A percentile compares a stretch with the other conserved stretches of the same genome.
Evolutionary conservation across 2,888 invertebrate species (phyloP).

Genomic region (Hirtodrosophila trivittata): DNA sequence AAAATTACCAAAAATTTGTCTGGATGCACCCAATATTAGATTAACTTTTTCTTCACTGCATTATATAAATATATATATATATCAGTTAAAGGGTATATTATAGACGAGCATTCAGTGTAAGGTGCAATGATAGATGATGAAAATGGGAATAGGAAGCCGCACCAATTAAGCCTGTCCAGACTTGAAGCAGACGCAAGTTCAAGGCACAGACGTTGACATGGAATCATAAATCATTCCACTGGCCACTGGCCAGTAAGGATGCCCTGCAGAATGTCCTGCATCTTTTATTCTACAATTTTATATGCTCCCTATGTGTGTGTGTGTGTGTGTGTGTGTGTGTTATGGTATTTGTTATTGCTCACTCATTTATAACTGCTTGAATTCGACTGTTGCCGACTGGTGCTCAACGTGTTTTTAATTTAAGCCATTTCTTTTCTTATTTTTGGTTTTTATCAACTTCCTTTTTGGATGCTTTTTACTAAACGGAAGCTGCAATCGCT

Average conservation of each 20-base stretch:
- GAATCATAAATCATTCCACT: conserved; percentile 61
- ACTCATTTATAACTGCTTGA: conserved; percentile 60
- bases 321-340: not conserved
- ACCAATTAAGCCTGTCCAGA: conserved; percentile 69
- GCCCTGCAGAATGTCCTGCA: conserved; percentile 16
- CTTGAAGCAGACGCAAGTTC: conserved; percentile 55
- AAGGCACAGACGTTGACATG: conserved; percentile 57
- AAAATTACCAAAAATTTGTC: no score
- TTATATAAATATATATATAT: no score
- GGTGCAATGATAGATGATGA: conserved; percentile 37
- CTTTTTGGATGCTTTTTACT: conserved; percentile 16
- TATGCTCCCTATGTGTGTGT: no score
- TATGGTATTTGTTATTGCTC: conserved; percentile 39
- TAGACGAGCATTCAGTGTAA: not conserved
- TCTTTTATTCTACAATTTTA: conserved; percentile 10
- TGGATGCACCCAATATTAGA: no score
- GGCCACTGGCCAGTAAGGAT: conserved; percentile 24
- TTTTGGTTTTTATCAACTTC: conserved; percentile 32
- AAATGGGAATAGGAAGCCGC: conserved; percentile 33
- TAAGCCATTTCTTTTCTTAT: conserved; percentile 35
- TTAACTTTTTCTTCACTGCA: no score
- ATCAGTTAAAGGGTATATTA: conserved; percentile 13
- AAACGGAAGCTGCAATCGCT: conserved; percentile 52
- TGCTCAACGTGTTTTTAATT: conserved; percentile 42
- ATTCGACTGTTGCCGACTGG: conserved; percentile 28